Evolutionary conservation across 2,797 vertebrate genomes (phyloP), one percentile per base, ranked within the genome.

Genomic region (Darevskia mixta): DNA sequence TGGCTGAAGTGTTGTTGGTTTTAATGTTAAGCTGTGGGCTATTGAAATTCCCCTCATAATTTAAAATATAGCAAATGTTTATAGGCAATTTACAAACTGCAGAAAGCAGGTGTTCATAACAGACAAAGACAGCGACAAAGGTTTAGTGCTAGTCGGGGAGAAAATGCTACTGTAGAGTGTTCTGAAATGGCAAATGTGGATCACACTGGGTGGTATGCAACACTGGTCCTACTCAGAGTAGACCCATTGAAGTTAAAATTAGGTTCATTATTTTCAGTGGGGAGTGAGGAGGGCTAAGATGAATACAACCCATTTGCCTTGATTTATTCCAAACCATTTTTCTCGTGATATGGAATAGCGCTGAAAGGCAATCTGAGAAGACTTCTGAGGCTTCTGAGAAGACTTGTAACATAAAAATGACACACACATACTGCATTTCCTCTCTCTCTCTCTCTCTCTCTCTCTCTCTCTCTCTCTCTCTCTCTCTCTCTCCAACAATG

Each of bases 291-390:
- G 11, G 49, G 49, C 49, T 49, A 49, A 49, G 49, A 49, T 49
- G 49, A 49, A 49, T 49, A 49, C 45, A 3, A 49, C 45, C 11
- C 45, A 49, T 55, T 55, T 55, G 32, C 77, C 86, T 90, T 88
- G 27, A 1, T 91, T 93, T 91, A 77, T 86, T 88, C 78, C n/a
- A 41, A 91, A 91, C 43, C 66, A 13, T 25, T 87, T 82, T 83
- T 87, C 45, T 66, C 80, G 55, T 8, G 67, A 29, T 78, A 9
- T 20, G 83, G 89, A 11, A 80, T 58, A 90, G 45, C 72, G 75
- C 76, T 75, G 88, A 77, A 90, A 91, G 91, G 1, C 0, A 3
- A 90, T 89, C 49, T 64, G 86, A 41, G 2, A 81, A 88, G 29
- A 82, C 85, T 88, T 93, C 79, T 1, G 20, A 23, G 18, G 32